phyloP scores from a whole-genome alignment of 2,888 invertebrate genomes.

The Leptinotarsa haldemani region DNA sequence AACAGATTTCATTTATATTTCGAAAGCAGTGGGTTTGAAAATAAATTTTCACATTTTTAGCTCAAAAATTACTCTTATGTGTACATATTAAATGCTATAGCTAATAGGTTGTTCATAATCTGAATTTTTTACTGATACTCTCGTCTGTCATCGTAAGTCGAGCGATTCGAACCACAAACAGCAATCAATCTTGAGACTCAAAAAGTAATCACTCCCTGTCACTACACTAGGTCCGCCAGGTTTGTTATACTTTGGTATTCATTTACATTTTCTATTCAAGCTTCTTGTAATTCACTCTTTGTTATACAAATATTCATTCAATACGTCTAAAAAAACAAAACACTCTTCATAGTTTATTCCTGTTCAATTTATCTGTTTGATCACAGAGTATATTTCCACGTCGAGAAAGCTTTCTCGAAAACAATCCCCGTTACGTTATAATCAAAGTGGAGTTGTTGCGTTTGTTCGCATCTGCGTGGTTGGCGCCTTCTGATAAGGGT shows the following conservation, averaged over 20 bases:
- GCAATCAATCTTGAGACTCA: no score
- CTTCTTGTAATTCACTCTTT: not conserved
- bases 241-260: not conserved
- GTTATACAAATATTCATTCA: slow-evolving; percentile 3
- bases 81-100: no score
- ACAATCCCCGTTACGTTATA: not conserved
- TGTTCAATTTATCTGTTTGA: slow-evolving; percentile 1
- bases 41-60: no score
- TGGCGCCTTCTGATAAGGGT: slow-evolving; percentile 24
- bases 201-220: no score
- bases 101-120: no score
- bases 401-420: slow-evolving; percentile 3
- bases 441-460: not conserved
- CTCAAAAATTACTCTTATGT: no score
- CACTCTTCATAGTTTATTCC: slow-evolving; percentile 7
- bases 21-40: no score
- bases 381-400: slow-evolving; percentile 8
- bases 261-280: not conserved
- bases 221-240: no score
- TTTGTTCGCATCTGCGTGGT: slow-evolving; percentile 4
- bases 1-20: no score
- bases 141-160: no score
- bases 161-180: no score
- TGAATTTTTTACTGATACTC: no score
- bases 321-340: slow-evolving; percentile 2